Evolutionary conservation across 2,113 vertebrate genomes (phyloP), one percentile per base, ranked within the genome.

Genomic region (Silurus glanis): DNA sequence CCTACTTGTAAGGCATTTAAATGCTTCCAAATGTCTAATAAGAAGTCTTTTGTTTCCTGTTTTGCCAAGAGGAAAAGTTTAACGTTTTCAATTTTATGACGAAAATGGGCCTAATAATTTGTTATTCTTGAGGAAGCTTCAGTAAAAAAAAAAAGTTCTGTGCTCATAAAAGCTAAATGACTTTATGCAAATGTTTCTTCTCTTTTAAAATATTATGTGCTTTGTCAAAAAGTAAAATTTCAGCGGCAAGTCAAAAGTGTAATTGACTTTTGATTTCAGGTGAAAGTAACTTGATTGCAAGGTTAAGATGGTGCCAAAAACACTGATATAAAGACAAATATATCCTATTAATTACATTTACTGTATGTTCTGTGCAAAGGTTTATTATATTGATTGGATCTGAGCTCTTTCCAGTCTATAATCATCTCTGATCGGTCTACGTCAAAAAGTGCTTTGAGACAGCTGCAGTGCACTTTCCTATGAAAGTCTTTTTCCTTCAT

Each of bases 401-500:
- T 55, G 71, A 82, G 19, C 67, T 53, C 21, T 61, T 66, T 86
- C 25, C 56, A 74, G 25, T 23, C 64, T 28, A 74, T 51, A 67
- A 83, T 89, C 76, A 86, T 49, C 10, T 25, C 61, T 28, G 82
- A 80, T 75, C 55, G 72, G 21, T 3, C 19, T 83, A 51, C 67
- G 51, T 86, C 78, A n/a, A 59, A 37, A 61, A 75, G 71, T 58
- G 58, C 74, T 85, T 83, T 72, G 5, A 56, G 82, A 71, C 59
- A 89, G 53, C 85, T 85, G 71, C 51, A 51, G 21, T 45, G 61
- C 25, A 53, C 55, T 83, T 72, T 80, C 8, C 13, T 72, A 64
- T 56, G 49, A 86, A 89, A 62, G 83, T 58, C 28, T 56, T 85
- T 78, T 62, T 72, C n/a, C 47, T 87, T 72, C 3, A 0, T 45